These are phyloP conservation scores for Rhadina sibilatrix DNA, from an alignment of 2,113 vertebrate genomes.

Conservation along the genomic window DNA sequence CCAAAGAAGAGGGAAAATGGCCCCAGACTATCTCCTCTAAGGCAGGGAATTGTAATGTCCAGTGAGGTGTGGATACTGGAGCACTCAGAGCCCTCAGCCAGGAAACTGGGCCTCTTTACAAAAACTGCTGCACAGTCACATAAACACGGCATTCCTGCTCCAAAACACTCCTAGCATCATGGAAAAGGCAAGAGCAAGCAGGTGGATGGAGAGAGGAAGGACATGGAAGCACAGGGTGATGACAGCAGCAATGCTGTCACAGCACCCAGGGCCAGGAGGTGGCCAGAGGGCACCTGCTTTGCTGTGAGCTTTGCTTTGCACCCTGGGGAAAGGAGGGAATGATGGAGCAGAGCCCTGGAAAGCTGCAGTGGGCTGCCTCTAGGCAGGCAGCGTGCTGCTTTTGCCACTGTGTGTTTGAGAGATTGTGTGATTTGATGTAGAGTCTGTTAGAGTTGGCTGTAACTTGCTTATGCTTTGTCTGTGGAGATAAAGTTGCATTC, in stretches of 20 bases:
- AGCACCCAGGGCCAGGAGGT: background rate
- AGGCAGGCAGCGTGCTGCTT: background rate
- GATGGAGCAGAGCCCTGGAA: background rate
- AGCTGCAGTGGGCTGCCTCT: background rate
- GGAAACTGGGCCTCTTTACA: background rate
- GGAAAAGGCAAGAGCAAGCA: background rate
- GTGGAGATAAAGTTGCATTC: background rate
- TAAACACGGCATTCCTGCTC: background rate
- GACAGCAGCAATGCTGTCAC: background rate
- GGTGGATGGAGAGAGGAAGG: background rate
- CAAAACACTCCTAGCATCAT: background rate
- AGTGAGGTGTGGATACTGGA: background rate
- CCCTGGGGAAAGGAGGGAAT: background rate
- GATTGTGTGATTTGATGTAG: background rate
- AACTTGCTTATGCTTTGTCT: background rate
- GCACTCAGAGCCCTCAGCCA: background rate
- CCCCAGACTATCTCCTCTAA: background rate
- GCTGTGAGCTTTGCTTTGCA: background rate
- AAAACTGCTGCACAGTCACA: background rate
- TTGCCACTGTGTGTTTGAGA: background rate
- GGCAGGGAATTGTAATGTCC: background rate
- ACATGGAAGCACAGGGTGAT: background rate
- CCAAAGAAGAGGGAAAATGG: background rate
- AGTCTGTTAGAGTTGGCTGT: background rate
- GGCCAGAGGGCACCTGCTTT: background rate